Evolutionary conservation across 2,797 vertebrate genomes (phyloP).

Genomic region (Ptychobarbus kaznakovi): DNA sequence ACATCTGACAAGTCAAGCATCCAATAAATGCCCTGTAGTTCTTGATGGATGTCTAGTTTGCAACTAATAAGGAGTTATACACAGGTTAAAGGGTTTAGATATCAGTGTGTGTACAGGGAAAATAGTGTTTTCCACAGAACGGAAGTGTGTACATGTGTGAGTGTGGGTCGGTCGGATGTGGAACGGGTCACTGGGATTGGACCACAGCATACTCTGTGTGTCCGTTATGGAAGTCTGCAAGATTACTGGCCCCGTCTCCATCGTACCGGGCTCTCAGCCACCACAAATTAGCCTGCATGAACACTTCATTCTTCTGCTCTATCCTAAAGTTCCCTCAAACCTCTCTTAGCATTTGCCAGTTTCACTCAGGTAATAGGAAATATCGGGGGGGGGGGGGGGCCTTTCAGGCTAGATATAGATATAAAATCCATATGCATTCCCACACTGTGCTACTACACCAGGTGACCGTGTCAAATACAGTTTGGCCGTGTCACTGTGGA

Average conservation of each 20-base stretch:
- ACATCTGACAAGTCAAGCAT: conserved; percentile 59
- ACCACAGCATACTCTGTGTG: background rate
- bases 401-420: conserved; percentile 19
- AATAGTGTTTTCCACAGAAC: conserved; percentile 24
- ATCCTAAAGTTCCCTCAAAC: conserved; percentile 25
- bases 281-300: conserved; percentile 32
- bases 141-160: conserved; percentile 33
- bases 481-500: conserved; percentile 19
- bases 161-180: conserved; percentile 31
- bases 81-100: conserved; percentile 17
- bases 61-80: conserved; percentile 26
- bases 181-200: conserved; percentile 14
- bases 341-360: conserved; percentile 40
- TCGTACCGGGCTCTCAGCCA: conserved; percentile 20
- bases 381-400: background rate
- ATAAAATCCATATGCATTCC: conserved; percentile 43
- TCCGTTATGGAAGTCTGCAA: conserved; percentile 18
- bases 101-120: conserved; percentile 11
- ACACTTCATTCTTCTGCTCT: conserved; percentile 36
- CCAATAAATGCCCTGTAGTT: conserved; percentile 46
- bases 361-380: conserved; percentile 34
- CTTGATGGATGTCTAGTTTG: conserved; percentile 42
- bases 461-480: conserved; percentile 12
- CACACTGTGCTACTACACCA: conserved; percentile 6
- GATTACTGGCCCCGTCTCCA: conserved; percentile 43